These are phyloP conservation scores for Pimephales promelas DNA, from an alignment of 2,113 vertebrate genomes.

Conservation along the genomic window DNA sequence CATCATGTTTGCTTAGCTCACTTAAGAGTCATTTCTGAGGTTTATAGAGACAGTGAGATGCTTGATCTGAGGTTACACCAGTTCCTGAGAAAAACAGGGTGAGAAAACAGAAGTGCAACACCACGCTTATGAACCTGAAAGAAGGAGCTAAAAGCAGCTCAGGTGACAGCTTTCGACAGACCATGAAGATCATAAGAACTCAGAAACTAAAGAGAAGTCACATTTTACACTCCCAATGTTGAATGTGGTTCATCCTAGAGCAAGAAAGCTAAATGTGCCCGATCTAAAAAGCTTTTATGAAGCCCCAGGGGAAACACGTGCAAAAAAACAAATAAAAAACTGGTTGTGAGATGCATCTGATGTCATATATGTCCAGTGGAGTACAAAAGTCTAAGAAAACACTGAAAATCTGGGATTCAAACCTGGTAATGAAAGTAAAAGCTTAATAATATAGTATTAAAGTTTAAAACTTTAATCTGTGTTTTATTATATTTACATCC, in stretches of 20 bases:
- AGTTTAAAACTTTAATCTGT: not conserved
- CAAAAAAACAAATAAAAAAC: not conserved
- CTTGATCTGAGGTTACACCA: conserved; percentile 10
- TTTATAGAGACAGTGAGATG: not conserved
- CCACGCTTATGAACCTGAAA: conserved; percentile 7
- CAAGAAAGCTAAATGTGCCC: not conserved
- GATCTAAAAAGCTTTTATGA: not conserved
- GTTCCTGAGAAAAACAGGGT: conserved; percentile 4
- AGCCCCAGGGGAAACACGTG: not conserved
- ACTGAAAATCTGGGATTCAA: not conserved
- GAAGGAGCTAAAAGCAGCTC: not conserved
- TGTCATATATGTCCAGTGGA: not conserved
- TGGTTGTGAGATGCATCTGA: not conserved
- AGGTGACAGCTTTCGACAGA: not conserved
- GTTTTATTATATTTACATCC: too few relatives aligned
- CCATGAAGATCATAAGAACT: not conserved
- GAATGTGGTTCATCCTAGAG: conserved; percentile 10
- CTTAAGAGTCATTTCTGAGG: not conserved
- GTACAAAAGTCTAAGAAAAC: not conserved
- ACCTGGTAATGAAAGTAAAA: not conserved
- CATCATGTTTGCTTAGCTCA: not conserved
- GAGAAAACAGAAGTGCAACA: conserved; percentile 20
- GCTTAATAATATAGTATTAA: not conserved
- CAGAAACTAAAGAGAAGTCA: not conserved
- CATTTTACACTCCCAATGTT: not conserved